These are phyloP conservation scores for Odontothrips loti DNA, from an alignment of 2,888 invertebrate genomes.

Conservation along the genomic window DNA sequence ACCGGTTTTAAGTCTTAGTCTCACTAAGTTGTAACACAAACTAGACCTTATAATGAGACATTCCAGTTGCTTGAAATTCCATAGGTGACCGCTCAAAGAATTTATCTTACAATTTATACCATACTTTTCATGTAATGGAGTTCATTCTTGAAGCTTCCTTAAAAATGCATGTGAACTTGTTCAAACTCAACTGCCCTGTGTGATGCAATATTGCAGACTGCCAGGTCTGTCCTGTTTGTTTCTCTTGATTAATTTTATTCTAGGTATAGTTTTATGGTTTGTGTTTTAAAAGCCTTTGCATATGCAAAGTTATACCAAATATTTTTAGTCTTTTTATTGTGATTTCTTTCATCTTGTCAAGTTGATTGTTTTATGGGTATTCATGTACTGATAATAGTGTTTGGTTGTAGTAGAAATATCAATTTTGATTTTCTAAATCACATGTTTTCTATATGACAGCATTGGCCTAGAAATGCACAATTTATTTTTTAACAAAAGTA, in stretches of 20 bases:
- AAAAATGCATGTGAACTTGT: neutral
- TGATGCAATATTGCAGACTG: neutral
- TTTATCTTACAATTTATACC: neutral
- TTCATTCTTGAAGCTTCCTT: neutral
- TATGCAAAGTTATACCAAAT: neutral
- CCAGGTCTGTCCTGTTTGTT: neutral
- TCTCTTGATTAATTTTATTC: neutral
- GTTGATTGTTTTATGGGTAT: neutral
- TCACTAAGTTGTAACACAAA: neutral
- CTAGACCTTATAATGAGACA: neutral
- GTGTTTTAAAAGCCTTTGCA: neutral
- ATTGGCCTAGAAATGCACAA: neutral
- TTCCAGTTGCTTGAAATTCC: neutral
- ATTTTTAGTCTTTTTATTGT: conserved; percentile 9
- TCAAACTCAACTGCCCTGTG: neutral
- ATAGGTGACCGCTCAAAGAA: neutral
- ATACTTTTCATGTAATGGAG: neutral
- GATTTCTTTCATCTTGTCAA: conserved; percentile 22
- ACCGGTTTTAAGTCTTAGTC: neutral
- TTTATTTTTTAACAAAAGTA: neutral
- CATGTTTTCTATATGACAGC: neutral
- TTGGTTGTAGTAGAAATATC: conserved; percentile 3
- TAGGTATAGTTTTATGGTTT: neutral
- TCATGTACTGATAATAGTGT: conserved; percentile 7
- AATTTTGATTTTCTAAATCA: neutral